Conservation (phyloP, 2,888 invertebrate species). For the Oscheius sp. region DNA sequence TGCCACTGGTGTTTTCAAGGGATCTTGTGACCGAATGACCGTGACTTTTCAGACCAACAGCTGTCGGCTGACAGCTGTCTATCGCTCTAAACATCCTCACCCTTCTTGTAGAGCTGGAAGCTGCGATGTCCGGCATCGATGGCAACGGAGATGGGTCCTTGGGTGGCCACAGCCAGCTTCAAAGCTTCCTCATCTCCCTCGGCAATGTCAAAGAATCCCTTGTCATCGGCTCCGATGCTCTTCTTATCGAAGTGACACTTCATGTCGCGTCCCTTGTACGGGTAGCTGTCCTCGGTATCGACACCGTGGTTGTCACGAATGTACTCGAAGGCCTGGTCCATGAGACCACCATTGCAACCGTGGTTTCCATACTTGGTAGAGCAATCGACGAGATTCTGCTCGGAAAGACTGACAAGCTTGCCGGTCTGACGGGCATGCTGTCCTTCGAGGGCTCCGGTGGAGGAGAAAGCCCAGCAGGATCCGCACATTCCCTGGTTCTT, state of each 20-base stretch:
- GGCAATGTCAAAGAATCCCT: conserved; percentile 73
- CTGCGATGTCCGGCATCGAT: conserved; percentile 72
- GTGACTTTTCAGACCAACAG: conserved; percentile 25
- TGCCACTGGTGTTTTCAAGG: too few species aligned
- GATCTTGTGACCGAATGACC: conserved; percentile 11
- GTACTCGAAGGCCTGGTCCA: conserved; percentile 75
- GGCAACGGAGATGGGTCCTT: conserved; percentile 73
- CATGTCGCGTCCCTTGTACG: conserved; percentile 80
- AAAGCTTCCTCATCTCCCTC: conserved; percentile 71
- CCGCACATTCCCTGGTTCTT: conserved; percentile 72
- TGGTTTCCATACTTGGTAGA: conserved; percentile 73
- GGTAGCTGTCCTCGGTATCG: conserved; percentile 88
- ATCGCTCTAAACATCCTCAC: conserved; percentile 42
- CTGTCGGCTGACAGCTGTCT: not conserved
- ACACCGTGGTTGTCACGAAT: conserved; percentile 80
- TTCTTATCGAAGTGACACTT: conserved; percentile 72
- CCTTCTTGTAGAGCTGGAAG: conserved; percentile 73
- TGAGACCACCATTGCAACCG: conserved; percentile 76
- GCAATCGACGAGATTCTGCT: conserved; percentile 67
- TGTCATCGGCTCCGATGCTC: conserved; percentile 72
- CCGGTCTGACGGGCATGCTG: conserved; percentile 66
- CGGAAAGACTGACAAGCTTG: conserved; percentile 61
- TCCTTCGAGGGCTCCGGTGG: conserved; percentile 70
- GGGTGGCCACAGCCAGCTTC: conserved; percentile 71
- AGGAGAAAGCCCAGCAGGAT: conserved; percentile 69